A percentile compares a stretch with the other conserved stretches of the same genome.
Conservation (phyloP, 2,888 invertebrate species). For the Lasiommata megera region DNA sequence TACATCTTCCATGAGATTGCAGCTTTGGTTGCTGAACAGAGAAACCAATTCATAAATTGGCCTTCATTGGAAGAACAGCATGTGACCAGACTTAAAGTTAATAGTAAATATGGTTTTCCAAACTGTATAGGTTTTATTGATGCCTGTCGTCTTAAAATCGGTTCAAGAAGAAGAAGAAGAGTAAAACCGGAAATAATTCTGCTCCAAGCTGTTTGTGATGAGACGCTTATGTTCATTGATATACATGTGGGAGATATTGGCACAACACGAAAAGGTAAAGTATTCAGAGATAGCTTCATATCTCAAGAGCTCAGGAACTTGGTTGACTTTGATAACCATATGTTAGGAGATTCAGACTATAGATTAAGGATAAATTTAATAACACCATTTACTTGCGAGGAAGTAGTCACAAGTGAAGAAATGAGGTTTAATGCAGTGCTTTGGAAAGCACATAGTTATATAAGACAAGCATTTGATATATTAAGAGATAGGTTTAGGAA, state of each 20-base stretch:
- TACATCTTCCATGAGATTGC: conserved; percentile 67
- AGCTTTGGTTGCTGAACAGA: conserved; percentile 52
- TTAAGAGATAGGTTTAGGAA: conserved; percentile 63
- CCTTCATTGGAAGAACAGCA: conserved; percentile 69
- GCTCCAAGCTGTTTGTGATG: conserved; percentile 73
- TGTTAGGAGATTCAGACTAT: conserved; percentile 66
- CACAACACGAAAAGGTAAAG: conserved; percentile 55
- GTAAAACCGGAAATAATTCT: conserved; percentile 53
- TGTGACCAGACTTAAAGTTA: conserved; percentile 65
- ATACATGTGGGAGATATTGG: conserved; percentile 62
- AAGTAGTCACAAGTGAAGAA: conserved; percentile 66
- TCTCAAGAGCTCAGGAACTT: conserved; percentile 58
- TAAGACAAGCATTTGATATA: conserved; percentile 66
- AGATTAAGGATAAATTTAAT: conserved; percentile 63
- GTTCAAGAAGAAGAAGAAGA: conserved; percentile 52
- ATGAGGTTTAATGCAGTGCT: conserved; percentile 73
- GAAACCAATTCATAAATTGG: conserved; percentile 63
- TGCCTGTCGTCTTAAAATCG: conserved; percentile 61
- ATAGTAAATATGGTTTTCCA: conserved; percentile 64
- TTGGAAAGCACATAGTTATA: conserved; percentile 63
- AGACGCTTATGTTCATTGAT: conserved; percentile 63
- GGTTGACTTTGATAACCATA: conserved; percentile 68
- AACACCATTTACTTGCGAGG: conserved; percentile 66
- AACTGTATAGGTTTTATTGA: conserved; percentile 75
- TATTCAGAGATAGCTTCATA: conserved; percentile 62